Base-by-base conservation (phyloP, 1,140 invertebrate genomes). In the Pseudomyrmex concolor region DNA sequence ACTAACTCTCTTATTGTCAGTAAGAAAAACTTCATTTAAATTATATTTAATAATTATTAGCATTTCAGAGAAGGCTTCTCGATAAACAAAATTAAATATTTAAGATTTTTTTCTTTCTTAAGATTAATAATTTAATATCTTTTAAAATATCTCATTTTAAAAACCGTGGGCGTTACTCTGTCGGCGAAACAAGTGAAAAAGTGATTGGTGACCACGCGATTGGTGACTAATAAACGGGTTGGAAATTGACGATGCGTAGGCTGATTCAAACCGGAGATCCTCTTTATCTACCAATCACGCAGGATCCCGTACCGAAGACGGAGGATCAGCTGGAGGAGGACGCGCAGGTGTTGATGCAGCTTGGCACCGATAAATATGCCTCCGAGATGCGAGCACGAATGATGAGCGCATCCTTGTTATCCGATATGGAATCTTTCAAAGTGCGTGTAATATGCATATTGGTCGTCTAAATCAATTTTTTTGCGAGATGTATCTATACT, bases 341-440 rank as follows among this genome's bases (percentile, higher is more conserved):
- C 92, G 97, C 98, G 0, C 97, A 99, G 93, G 96, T 98, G 10
- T 96, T 99, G 95, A 95, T 97, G 73, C 96, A 98, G 85, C 94
- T 99, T 0, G 98, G 98, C 17, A 97, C 97, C 12, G 96, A 98
- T 87, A 96, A 97, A 19, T 96, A 97, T 87, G 97, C 96, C 2
- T 97, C 97, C 1, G 96, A 98, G 92, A 94, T 99, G 63, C 95
- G 98, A 64, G 98, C 98, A 0, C 96, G 97, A 91, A 97, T 99
- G 95, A 99, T 99, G 97, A 98, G 98, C 91, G 98, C 98, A 0
- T 98, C 98, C 9, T 94, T 99, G 9, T 94, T 99, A 3, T 99
- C 98, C 0, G 99, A 99, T 92, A 99, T 99, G 98, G 98, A 99
- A 93, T 98, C 98, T 0, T 99, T 99, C 91, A 99, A 99, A 94